Base-by-base conservation (phyloP, 2,113 vertebrate genomes). In the Festucalex cinctus region DNA sequence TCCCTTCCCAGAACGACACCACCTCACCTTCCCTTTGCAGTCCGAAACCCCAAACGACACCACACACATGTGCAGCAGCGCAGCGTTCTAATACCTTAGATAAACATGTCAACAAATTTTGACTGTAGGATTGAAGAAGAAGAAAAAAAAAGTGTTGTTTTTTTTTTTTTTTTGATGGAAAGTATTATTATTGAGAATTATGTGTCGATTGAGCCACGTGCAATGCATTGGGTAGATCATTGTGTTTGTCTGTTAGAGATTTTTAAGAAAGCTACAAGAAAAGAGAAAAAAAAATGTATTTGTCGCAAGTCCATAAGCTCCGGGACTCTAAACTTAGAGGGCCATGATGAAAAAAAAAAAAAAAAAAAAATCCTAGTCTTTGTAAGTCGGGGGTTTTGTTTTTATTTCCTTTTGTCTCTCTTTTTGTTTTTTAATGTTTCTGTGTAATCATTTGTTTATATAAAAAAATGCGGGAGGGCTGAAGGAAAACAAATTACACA, bases 171-270 rank as follows among this genome's bases (percentile, higher is more conserved):
- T 90, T 88, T 88, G 86, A 89, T 88, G 87, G 85, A 88, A 91
- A 92, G 90, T 92, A 90, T 92, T 92, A 91, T 91, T 91, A 90
- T 91, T 91, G 82, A 91, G 86, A 82, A 83, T 80, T 87, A 81
- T 91, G 88, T 92, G 91, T 92, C 79, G 90, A 92, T 90, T 91
- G 90, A 93, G 91, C 92, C 91, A 90, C 89, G 92, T 93, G 93
- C 92, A 93, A 93, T 93, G 92, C 90, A 90, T 91, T 92, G 90
- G 90, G 89, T 92, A 92, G 91, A 91, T 91, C 86, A 91, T 89
- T 91, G 90, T 91, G 91, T 92, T 90, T 92, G 92, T 93, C 91
- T 92, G 89, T 92, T 92, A 91, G 87, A 92, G 91, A 91, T 92
- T 91, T 92, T 90, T 92, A 90, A 93, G 89, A 91, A 92, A 91